Conservation (phyloP, 2,797 vertebrate species). For the Monodelphis domestica region DNA sequence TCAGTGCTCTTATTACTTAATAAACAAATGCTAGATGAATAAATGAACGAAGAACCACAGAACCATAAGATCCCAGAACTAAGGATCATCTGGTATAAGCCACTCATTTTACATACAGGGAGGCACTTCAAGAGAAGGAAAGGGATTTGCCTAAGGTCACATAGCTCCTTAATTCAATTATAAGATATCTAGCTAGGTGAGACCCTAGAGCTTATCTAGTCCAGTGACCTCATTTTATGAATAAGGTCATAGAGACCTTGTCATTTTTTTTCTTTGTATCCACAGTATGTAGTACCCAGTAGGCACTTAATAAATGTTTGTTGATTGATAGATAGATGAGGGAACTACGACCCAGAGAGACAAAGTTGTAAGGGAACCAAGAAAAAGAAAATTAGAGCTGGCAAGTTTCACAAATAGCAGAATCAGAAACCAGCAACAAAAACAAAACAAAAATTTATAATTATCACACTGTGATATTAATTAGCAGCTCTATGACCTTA, state of each 20-base stretch:
- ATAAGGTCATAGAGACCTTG: not conserved
- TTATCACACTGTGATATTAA: not conserved
- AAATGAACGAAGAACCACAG: not conserved
- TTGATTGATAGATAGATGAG: not conserved
- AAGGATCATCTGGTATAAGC: not conserved
- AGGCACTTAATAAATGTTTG: not conserved
- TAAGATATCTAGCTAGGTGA: not conserved
- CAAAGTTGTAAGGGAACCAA: not conserved
- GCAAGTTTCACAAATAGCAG: not conserved
- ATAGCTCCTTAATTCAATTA: not conserved
- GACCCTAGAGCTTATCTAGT: no score
- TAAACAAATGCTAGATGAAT: not conserved
- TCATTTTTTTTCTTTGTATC: not conserved
- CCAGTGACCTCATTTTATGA: not conserved
- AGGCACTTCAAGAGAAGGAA: not conserved
- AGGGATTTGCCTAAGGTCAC: not conserved
- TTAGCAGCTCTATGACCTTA: not conserved
- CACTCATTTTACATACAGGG: not conserved
- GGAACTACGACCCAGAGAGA: not conserved
- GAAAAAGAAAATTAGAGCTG: not conserved
- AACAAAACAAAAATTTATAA: not conserved
- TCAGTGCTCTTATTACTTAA: not conserved
- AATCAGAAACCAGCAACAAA: not conserved
- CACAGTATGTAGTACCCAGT: not conserved
- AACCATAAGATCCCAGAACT: not conserved